Evolutionary conservation across 2,113 vertebrate genomes (phyloP), one percentile per base, ranked within the genome.

Genomic region (Leptobrachium leishanense): DNA sequence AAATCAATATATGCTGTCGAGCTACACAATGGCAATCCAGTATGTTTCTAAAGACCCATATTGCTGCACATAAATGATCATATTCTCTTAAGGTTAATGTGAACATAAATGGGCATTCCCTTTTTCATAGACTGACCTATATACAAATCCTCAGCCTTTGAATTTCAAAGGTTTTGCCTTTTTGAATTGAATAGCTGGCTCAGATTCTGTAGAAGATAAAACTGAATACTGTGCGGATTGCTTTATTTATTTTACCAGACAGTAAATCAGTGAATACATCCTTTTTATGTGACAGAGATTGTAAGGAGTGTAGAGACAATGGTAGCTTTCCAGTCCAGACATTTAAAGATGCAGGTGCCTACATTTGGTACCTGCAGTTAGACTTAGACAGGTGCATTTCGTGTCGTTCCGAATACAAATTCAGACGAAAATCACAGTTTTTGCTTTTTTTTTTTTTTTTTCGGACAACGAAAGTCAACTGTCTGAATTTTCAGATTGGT

Each of bases 221-320:
- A 68, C 54, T 57, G 31, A 43, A 53, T 59, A 50, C 55, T 40
- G 57, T 66, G 43, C 6, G 46, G n/a, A 31, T 46, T 70, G 77
- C 57, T 77, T 43, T 50, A 40, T 63, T 64, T 62, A 20, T 78
- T 20, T 43, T 31, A 46, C 13, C 68, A 72, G 63, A 67, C 55
- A 77, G 39, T 59, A 67, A 77, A 20, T 39, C 55, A 77, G 39
- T 59, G 76, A 77, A 20, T 39, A 54, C 68, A 68, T 70, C 54
- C 43, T 63, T 68, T 42, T 77, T 43, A 9, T 3, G 13, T 50
- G 15, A 70, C 43, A 70, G 20, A 63, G 20, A 31, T 39, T 42
- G n/a, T 43, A 77, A 59, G 59, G 53, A 77, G 15, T 39, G n/a
- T 6, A 44, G 39, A 7, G 43, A 77, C 66, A 77, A 69, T 69